Evolutionary conservation across 2,888 invertebrate species (phyloP).

Genomic region (Chrysopilus asiliformis): DNA sequence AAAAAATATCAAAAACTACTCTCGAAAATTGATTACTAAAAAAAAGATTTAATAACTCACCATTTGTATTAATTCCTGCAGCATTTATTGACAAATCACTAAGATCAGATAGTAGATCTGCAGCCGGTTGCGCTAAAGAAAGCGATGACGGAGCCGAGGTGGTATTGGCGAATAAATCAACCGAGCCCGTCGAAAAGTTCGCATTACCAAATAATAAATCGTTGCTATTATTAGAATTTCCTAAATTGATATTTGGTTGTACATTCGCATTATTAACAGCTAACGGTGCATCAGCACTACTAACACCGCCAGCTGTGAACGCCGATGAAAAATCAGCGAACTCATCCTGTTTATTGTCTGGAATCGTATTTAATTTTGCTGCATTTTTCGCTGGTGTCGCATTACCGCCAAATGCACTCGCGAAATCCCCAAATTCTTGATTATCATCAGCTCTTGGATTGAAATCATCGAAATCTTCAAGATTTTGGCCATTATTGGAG

Average conservation of each 20-base stretch:
- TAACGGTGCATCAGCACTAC: no score
- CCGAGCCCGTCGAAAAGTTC: constrained; percentile 20
- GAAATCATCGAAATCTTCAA: constrained; percentile 33
- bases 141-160: constrained; percentile 15
- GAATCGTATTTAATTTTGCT: constrained; percentile 18
- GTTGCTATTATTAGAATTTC: constrained; percentile 1
- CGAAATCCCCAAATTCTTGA: constrained; percentile 66
- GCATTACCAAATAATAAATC: constrained; percentile 12
- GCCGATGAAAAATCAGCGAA: constrained; percentile 74
- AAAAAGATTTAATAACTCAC: no score
- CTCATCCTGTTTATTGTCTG: constrained; percentile 39
- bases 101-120: constrained; percentile 39
- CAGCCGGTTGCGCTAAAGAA: constrained; percentile 15
- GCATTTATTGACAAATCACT: constrained; percentile 34
- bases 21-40: no score
- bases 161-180: constrained; percentile 7
- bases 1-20: no score
- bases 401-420: constrained; percentile 47
- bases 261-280: not conserved
- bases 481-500: constrained; percentile 51
- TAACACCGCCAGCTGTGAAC: constrained; percentile 38
- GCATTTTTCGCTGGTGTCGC: constrained; percentile 6
- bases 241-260: no score
- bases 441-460: constrained; percentile 37
- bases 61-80: constrained; percentile 32